Conservation (phyloP, 2,797 vertebrate genomes). For the Botia almorhae region DNA sequence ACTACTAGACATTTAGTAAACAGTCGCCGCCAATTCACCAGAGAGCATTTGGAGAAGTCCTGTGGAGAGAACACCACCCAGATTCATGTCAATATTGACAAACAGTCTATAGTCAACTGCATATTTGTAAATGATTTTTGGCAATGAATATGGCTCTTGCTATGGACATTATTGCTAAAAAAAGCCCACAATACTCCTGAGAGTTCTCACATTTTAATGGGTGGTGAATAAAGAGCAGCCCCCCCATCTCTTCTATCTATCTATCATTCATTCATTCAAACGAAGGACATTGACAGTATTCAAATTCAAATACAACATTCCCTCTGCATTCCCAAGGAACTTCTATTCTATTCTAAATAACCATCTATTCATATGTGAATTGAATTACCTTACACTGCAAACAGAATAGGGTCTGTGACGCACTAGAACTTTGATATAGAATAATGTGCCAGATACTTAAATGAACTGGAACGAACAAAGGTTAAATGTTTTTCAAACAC, state of each 20-base stretch:
- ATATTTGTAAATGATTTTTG: slow-evolving; percentile 42
- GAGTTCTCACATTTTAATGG: slow-evolving; percentile 39
- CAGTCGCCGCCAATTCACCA: slow-evolving; percentile 55
- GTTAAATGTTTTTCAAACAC: slow-evolving; percentile 42
- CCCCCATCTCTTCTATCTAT: slow-evolving; percentile 52
- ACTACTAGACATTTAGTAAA: slow-evolving; percentile 55
- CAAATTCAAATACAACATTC: slow-evolving; percentile 49
- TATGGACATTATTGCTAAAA: slow-evolving; percentile 43
- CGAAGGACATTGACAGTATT: slow-evolving; percentile 54
- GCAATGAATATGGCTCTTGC: slow-evolving; percentile 14
- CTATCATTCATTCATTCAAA: slow-evolving; percentile 48
- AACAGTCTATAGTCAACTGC: slow-evolving; percentile 37
- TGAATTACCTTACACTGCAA: slow-evolving; percentile 42
- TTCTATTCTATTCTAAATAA: slow-evolving; percentile 42
- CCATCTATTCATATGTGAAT: slow-evolving; percentile 46
- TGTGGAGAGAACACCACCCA: slow-evolving; percentile 49
- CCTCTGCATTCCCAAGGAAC: slow-evolving; percentile 42
- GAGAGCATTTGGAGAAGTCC: slow-evolving; percentile 50
- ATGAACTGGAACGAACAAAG: slow-evolving; percentile 52
- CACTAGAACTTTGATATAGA: slow-evolving; percentile 28
- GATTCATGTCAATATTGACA: slow-evolving; percentile 56
- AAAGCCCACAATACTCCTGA: slow-evolving; percentile 28
- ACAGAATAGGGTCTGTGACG: slow-evolving; percentile 52
- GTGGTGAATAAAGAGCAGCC: slow-evolving; percentile 46
- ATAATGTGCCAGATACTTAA: slow-evolving; percentile 28